phyloP scores from a whole-genome alignment of 2,888 invertebrate species.

The Phlogophora meticulosa region DNA sequence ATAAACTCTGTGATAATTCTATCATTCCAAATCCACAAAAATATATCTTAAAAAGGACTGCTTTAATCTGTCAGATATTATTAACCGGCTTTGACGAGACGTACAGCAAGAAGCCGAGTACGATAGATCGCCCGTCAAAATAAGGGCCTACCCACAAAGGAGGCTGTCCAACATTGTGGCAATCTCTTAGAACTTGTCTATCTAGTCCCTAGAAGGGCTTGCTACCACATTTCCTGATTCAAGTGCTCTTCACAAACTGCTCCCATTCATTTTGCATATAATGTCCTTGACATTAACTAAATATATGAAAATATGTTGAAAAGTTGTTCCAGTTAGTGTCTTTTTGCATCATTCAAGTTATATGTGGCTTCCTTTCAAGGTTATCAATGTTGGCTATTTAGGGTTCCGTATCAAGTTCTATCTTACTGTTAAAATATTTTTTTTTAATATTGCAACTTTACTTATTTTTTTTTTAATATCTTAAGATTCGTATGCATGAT shows the following conservation, averaged over 20 bases:
- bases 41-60: too few relatives aligned
- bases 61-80: too few relatives aligned
- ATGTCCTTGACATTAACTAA: slow-evolving; percentile 44
- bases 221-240: slow-evolving; percentile 15
- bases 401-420: too few relatives aligned
- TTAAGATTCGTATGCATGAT: too few relatives aligned
- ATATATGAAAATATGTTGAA: slow-evolving; percentile 22
- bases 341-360: slow-evolving; percentile 17
- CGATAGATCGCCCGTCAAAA: not conserved
- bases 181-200: not conserved
- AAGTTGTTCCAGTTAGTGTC: slow-evolving; percentile 32
- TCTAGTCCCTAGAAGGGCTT: too few relatives aligned
- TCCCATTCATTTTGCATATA: slow-evolving; percentile 16
- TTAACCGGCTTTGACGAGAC: too few relatives aligned
- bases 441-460: too few relatives aligned
- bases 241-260: slow-evolving; percentile 5
- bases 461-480: slow-evolving; percentile 5
- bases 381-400: not conserved
- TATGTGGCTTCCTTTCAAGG: slow-evolving; percentile 21
- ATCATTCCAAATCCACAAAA: too few relatives aligned
- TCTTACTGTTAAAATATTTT: too few relatives aligned
- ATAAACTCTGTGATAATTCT: too few relatives aligned
- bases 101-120: too few relatives aligned
- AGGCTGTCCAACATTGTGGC: not conserved
- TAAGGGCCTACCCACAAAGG: not conserved